Base-by-base conservation (phyloP, 2,797 vertebrate species). In the Ambastaia sidthimunki region DNA sequence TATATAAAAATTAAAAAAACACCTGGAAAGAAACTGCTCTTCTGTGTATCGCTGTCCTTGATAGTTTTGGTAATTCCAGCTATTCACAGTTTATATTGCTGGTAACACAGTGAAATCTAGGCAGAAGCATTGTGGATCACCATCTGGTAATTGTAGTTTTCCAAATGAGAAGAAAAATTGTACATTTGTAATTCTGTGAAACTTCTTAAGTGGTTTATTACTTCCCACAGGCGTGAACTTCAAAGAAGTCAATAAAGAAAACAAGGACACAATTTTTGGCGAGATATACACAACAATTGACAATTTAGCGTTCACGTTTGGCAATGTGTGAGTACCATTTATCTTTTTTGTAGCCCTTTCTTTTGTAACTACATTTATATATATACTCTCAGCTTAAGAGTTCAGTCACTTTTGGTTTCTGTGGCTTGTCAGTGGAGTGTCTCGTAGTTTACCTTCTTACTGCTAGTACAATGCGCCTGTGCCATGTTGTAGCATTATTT, bases 281-380 rank as follows among this genome's bases (percentile, higher is more conserved):
- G 96, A 98, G 89, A 96, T 99, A 87, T 93, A 96, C 92, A 81
- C 94, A 83, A 97, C 97, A 78, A 97, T 99, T 88, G 97, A 99
- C 91, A 94, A 94, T 59, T 94, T 99, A 93, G 98, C 97, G 79
- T 97, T 98, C 91, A 98, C 96, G 41, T 98, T 99, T 90, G 97
- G 98, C 89, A 98, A 98, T 96, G 92, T 97, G 98, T 99, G 93
- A 99, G 97, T 97, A 94, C 59, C 82, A 23, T n/a, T 19, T 48
- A 25, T 68, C 4, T 68, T 44, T 19, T 66, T 25, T 47, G 2
- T 23, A 71, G 37, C 25, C n/a, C 23, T 69, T 2, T 31, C 19
- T 50, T 60, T 57, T 50, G 44, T 34, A 37, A 18, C 34, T 13
- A 48, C 19, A 15, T 1, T 5, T 69, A 47, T 23, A 7, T 50